phyloP scores from a whole-genome alignment of 2,888 invertebrate species.

The Pterostichus madidus region DNA sequence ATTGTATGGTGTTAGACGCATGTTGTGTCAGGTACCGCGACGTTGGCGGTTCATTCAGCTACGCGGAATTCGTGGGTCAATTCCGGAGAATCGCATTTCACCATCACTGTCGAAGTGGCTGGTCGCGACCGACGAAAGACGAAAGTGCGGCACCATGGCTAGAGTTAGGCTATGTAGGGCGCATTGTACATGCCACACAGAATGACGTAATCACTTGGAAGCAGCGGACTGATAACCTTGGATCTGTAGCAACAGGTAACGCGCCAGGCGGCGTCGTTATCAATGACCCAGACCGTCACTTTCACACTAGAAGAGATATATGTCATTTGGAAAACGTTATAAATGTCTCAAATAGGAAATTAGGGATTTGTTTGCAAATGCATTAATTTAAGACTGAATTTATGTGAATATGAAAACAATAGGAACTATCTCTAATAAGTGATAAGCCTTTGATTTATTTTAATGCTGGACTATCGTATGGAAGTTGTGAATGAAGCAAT shows the following conservation, averaged over 20 bases:
- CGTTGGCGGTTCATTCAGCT: not conserved
- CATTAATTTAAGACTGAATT: too few relatives aligned
- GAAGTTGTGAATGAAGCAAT: not conserved
- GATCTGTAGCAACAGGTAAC: constrained; percentile 42
- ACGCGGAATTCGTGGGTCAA: constrained; percentile 49
- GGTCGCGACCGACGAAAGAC: not conserved
- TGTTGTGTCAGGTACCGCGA: constrained; percentile 7
- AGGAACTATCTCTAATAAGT: too few relatives aligned
- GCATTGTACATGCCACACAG: constrained; percentile 34
- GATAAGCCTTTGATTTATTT: too few relatives aligned
- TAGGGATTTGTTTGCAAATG: too few relatives aligned
- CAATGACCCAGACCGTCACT: constrained; percentile 32
- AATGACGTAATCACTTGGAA: constrained; percentile 39
- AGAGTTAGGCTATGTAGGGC: constrained; percentile 46
- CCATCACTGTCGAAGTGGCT: constrained; percentile 2
- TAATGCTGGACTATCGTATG: not conserved
- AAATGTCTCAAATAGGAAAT: too few relatives aligned
- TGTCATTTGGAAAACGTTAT: too few relatives aligned
- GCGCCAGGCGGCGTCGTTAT: constrained; percentile 10
- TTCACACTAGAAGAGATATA: not conserved
- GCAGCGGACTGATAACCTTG: constrained; percentile 44
- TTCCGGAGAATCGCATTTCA: constrained; percentile 52
- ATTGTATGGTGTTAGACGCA: constrained; percentile 4
- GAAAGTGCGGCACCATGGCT: constrained; percentile 3
- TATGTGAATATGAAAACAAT: too few relatives aligned